Percentiles rank a stretch among this genome's conserved stretches.
phyloP scores from a whole-genome alignment of 2,797 vertebrate genomes.

The Scleropages formosus region DNA sequence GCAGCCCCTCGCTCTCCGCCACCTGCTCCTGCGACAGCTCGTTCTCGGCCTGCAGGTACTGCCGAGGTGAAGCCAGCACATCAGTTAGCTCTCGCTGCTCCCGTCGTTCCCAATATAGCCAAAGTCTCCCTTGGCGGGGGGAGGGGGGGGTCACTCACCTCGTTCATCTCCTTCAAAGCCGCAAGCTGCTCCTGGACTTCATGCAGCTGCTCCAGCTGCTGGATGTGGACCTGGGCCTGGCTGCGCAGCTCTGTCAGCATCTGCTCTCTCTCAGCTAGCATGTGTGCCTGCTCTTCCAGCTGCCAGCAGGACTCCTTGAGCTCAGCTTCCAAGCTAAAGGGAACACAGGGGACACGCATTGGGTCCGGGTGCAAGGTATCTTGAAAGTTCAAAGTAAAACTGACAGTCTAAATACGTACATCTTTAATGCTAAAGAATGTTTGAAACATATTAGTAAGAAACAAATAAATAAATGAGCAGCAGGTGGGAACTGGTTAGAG shows the following conservation, averaged over 20 bases:
- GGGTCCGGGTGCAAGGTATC: background rate
- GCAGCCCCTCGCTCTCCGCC: slow-evolving; percentile 70
- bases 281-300: slow-evolving; percentile 47
- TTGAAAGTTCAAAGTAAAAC: no score
- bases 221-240: slow-evolving; percentile 58
- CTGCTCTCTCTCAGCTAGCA: slow-evolving; percentile 59
- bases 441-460: no score
- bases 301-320: slow-evolving; percentile 54
- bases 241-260: slow-evolving; percentile 52
- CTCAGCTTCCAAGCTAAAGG: slow-evolving; percentile 55
- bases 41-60: slow-evolving; percentile 90
- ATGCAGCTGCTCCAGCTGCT: slow-evolving; percentile 63
- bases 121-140: background rate
- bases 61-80: slow-evolving; percentile 22
- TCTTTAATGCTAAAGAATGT: no score
- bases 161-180: slow-evolving; percentile 62
- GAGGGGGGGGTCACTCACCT: slow-evolving; percentile 47
- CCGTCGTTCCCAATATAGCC: background rate
- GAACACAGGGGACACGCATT: background rate
- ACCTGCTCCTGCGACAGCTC: slow-evolving; percentile 73
- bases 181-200: slow-evolving; percentile 59
- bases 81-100: background rate
- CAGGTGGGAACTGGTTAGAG: background rate
- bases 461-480: no score
- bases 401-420: no score